Evolutionary conservation across 2,797 vertebrate genomes (phyloP).

Genomic region (Sphaeramia orbicularis): DNA sequence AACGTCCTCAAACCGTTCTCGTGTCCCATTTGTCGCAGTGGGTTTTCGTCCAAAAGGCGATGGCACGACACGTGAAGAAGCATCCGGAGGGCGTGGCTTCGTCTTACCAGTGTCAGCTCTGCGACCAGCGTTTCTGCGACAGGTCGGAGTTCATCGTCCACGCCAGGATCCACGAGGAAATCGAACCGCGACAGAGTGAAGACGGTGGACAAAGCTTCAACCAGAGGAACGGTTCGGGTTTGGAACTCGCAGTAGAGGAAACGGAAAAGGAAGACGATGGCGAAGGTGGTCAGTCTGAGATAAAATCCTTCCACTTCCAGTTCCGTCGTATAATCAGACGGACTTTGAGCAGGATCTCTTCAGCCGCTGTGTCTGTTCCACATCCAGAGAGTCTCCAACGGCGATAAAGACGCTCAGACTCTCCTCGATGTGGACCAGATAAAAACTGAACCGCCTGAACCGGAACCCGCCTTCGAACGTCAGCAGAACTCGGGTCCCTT

Average conservation of each 20-base stretch:
- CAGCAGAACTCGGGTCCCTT: no score
- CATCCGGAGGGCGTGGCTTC: conserved; percentile 13
- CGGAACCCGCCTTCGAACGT: no score
- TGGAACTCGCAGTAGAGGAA: conserved; percentile 14
- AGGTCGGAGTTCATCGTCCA: conserved; percentile 44
- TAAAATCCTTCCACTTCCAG: conserved; percentile 10
- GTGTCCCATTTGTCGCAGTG: conserved; percentile 17
- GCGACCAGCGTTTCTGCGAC: conserved; percentile 16
- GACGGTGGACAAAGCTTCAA: conserved; percentile 23
- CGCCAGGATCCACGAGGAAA: conserved; percentile 21
- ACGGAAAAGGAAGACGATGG: neutral
- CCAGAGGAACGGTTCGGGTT: conserved; percentile 1
- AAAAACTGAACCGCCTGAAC: conserved; percentile 20
- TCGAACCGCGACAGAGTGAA: conserved; percentile 14
- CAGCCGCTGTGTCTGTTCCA: conserved; percentile 53
- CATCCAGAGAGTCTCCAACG: conserved; percentile 41
- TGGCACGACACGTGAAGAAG: conserved; percentile 26
- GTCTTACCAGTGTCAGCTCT: conserved; percentile 38
- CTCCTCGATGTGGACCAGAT: neutral
- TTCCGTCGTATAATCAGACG: conserved; percentile 24
- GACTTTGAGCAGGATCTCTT: conserved; percentile 50
- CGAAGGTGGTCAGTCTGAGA: neutral
- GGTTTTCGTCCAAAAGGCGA: conserved; percentile 31
- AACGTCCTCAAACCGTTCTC: neutral
- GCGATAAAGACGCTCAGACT: conserved; percentile 14